phyloP scores from a whole-genome alignment of 2,797 vertebrate genomes.

The Halcyon leucocephala region DNA sequence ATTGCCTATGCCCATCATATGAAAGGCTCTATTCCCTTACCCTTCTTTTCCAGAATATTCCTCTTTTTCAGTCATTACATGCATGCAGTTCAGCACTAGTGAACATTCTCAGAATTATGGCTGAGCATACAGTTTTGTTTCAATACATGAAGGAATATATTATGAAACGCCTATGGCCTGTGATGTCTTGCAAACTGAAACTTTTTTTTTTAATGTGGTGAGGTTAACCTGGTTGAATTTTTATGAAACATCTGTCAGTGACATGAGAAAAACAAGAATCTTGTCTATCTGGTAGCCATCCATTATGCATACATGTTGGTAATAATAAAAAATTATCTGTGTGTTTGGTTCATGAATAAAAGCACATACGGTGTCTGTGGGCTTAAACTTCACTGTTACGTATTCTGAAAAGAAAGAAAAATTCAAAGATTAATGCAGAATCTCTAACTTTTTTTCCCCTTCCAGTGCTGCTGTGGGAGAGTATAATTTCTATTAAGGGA shows the following conservation, averaged over 20 bases:
- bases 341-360: slow-evolving; percentile 10
- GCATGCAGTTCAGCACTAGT: not conserved
- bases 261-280: not conserved
- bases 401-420: not conserved
- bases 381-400: not conserved
- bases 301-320: not conserved
- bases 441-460: not conserved
- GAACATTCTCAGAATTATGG: not conserved
- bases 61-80: not conserved
- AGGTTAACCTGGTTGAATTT: slow-evolving; percentile 13
- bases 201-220: not conserved
- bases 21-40: not conserved
- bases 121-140: not conserved
- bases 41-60: not conserved
- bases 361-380: not conserved
- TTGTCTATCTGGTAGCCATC: slow-evolving; percentile 1
- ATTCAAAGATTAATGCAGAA: not conserved
- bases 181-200: not conserved
- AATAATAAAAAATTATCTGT: slow-evolving; percentile 22
- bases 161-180: not conserved
- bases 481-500: not conserved
- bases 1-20: not conserved
- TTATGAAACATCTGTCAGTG: slow-evolving; percentile 31
- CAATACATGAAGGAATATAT: not conserved
- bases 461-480: not conserved